Evolutionary conservation across 2,113 vertebrate species (phyloP), one percentile per base, ranked within the genome.

Genomic region (Phylloscopus whistleri): DNA sequence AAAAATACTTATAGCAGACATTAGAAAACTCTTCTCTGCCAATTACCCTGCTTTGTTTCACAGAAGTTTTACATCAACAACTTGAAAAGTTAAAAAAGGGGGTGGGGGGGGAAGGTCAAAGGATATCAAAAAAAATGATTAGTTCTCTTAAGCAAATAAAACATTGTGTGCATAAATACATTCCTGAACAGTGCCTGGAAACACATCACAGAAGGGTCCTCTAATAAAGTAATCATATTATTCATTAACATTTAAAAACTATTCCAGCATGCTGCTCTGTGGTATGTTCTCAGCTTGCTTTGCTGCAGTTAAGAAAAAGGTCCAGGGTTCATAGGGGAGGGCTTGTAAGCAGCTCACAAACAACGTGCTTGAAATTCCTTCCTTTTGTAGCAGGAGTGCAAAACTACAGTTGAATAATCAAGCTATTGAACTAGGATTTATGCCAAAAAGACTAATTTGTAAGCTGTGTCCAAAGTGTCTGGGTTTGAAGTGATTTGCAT

Each of bases 391-490:
- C 55, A 87, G 74, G 87, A 96, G 90, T 64, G 93, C 94, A 97
- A 95, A 96, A 96, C 95, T 96, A 94, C 92, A 94, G 96, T 96
- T 92, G 96, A 95, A 97, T 97, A 97, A 97, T 96, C 97, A 96
- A 96, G 94, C 95, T 90, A 97, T 95, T 97, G 96, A 97, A 86
- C 49, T 68, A 95, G 95, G 96, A 94, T 96, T 96, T 95, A 91
- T 95, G 92, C 93, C 93, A 89, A 96, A 96, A 97, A 96, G 93
- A 91, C 95, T 95, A 97, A 97, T 96, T 96, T 96, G 97, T 95
- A 96, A 82, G 87, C 94, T 93, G 94, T 95, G 94, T 91, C 94
- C 85, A 93, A 92, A 96, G 92, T 78, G 90, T 96, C 96, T 97
- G 95, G 87, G 70, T 97, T 95, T 95, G 76, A 96, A 95, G 89